Evolutionary conservation across 2,113 vertebrate species (phyloP), one percentile per base, ranked within the genome.

Genomic region (Suncus etruscus): DNA sequence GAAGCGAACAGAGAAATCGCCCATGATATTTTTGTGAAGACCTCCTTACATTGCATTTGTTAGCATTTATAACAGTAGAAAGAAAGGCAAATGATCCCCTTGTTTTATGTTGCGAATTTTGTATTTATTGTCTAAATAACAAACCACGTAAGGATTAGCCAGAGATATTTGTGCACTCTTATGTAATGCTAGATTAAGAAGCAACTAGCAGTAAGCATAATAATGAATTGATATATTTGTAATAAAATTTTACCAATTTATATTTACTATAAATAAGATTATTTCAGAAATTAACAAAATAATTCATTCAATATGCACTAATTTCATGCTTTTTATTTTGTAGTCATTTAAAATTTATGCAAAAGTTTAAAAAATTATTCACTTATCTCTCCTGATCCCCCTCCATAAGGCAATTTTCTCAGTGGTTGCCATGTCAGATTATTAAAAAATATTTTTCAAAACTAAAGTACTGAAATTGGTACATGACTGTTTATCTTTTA

Each of bases 1-100:
- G 89, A 93, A 86, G 32, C 25, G 91, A 65, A 91, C 45, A 47
- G 45, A 39, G 24, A 94, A 85, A 83, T 45, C 50, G 70, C 78
- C 66, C 88, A 92, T 77, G 63, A 48, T 11, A 58, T 92, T 20
- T 32, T 50, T 10, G 70, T 61, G 78, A 77, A 75, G 72, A 74
- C 76, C n/a, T 1, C 54, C 39, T 39, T 39, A 86, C 58, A 61
- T 25, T 47, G 24, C 61, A 74, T 89, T 68, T 83, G 91, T 54
- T 91, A 79, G 66, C 32, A 3, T 65, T 90, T 86, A 83, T 70
- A 73, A 45, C 65, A 93, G 31, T 65, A 86, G 76, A 81, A 86
- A 86, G 76, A 81, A 86, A 86, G 69, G 66, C 24, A 66, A 79
- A 2, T 47, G 39, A 2, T 88, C 78, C 61, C 39, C 86, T 95